These are phyloP conservation scores for Mobula birostris DNA, from an alignment of 2,113 vertebrate species.

Conservation along the genomic window DNA sequence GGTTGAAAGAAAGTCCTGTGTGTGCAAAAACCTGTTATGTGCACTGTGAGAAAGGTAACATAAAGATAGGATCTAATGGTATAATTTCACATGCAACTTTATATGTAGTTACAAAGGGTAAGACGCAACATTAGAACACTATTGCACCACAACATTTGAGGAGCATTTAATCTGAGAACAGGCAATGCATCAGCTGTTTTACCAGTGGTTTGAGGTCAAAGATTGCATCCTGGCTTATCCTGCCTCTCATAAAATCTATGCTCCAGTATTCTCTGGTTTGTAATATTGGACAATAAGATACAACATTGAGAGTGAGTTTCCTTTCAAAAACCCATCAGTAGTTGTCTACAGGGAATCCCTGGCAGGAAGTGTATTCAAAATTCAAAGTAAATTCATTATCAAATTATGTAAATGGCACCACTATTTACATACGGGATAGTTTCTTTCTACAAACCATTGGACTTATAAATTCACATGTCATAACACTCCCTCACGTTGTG, in stretches of 20 bases:
- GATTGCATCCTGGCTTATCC: neutral
- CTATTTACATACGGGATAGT: too few species aligned
- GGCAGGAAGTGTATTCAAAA: too few species aligned
- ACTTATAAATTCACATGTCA: too few species aligned
- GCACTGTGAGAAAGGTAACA: slow-evolving; percentile 9
- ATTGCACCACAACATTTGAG: neutral
- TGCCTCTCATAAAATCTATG: neutral
- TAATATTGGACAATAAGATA: neutral
- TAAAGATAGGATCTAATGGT: neutral
- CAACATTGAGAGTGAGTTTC: neutral
- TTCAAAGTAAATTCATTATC: too few species aligned
- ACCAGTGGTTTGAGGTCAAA: neutral
- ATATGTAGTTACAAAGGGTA: slow-evolving; percentile 12
- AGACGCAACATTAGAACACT: neutral
- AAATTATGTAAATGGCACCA: too few species aligned
- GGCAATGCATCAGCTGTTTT: neutral
- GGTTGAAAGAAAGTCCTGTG: neutral
- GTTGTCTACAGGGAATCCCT: neutral
- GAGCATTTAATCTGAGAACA: neutral
- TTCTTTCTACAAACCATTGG: too few species aligned
- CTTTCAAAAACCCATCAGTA: neutral
- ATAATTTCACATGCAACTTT: neutral
- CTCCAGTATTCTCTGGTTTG: neutral
- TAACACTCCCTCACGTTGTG: too few species aligned
- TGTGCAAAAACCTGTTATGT: neutral